These are phyloP conservation scores for Zenarchopterus dispar DNA, from an alignment of 2,797 vertebrate species.

Conservation along the genomic window DNA sequence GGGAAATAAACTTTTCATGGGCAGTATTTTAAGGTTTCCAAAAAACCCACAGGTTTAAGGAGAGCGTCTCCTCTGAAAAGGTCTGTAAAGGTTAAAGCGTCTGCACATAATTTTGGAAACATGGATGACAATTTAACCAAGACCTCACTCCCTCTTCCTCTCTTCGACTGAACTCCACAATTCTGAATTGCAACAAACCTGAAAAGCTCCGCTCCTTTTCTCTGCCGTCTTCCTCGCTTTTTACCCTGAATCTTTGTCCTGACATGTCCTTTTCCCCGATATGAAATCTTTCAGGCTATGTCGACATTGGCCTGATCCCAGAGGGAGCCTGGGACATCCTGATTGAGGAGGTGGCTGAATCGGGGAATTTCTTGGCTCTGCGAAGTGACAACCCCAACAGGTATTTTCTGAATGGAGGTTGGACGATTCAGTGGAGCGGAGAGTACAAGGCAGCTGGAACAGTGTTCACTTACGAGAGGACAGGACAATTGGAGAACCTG, in stretches of 20 bases:
- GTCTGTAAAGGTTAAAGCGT: too few species aligned
- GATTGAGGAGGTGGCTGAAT: slow-evolving; percentile 91
- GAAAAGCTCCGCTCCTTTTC: too few species aligned
- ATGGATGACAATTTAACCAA: not conserved
- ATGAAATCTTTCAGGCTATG: slow-evolving; percentile 84
- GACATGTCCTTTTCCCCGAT: not conserved
- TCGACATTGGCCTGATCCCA: slow-evolving; percentile 94
- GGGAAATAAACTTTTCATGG: too few species aligned
- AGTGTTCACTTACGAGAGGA: slow-evolving; percentile 91
- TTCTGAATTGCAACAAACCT: too few species aligned
- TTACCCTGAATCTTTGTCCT: not conserved
- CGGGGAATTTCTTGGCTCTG: slow-evolving; percentile 92
- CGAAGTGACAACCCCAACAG: slow-evolving; percentile 88
- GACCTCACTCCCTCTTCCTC: fast-evolving
- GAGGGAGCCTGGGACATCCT: slow-evolving; percentile 90
- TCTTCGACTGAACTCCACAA: not conserved
- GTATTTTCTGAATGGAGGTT: slow-evolving; percentile 94
- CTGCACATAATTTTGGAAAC: not conserved
- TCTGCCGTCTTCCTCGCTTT: too few species aligned
- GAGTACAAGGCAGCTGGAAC: slow-evolving; percentile 93
- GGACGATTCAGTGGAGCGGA: slow-evolving; percentile 97
- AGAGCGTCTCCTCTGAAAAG: too few species aligned
- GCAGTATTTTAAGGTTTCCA: too few species aligned
- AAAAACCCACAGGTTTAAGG: too few species aligned
- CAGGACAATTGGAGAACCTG: slow-evolving; percentile 91